Evolutionary conservation across 2,113 vertebrate species (phyloP).

Genomic region (Oncorhynchus nerka): DNA sequence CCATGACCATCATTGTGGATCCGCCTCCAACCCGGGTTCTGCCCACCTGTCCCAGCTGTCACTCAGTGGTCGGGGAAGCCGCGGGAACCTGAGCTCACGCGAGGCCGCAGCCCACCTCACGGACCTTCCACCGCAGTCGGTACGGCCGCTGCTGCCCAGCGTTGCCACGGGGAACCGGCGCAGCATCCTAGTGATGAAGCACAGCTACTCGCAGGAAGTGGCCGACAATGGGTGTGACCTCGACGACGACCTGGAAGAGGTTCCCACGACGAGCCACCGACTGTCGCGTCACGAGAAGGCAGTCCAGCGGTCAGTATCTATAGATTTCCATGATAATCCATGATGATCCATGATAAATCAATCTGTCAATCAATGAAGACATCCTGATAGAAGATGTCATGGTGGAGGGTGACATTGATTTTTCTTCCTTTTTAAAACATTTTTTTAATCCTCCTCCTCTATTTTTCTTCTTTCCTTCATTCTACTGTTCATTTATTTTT

Average conservation of each 20-base stretch:
- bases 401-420: constrained; percentile 45
- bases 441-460: constrained; percentile 46
- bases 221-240: constrained; percentile 86
- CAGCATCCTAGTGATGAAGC: constrained; percentile 98
- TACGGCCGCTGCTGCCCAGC: constrained; percentile 82
- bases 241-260: constrained; percentile 94
- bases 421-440: constrained; percentile 32
- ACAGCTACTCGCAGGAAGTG: constrained; percentile 95
- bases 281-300: constrained; percentile 95
- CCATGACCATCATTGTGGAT: constrained; percentile 98
- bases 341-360: constrained; percentile 65
- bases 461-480: constrained; percentile 1
- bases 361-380: constrained; percentile 33
- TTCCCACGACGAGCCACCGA: constrained; percentile 97
- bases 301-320: constrained; percentile 99
- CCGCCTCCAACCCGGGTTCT: constrained; percentile 64
- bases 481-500: constrained; percentile 38
- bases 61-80: constrained; percentile 88
- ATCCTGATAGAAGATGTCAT: constrained; percentile 44
- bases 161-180: constrained; percentile 80
- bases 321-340: constrained; percentile 81
- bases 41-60: constrained; percentile 67
- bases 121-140: constrained; percentile 85
- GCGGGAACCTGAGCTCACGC: constrained; percentile 88
- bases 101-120: constrained; percentile 79